Evolutionary conservation across 2,797 vertebrate species (phyloP).

Genomic region (Cryptoblepharus egeriae): DNA sequence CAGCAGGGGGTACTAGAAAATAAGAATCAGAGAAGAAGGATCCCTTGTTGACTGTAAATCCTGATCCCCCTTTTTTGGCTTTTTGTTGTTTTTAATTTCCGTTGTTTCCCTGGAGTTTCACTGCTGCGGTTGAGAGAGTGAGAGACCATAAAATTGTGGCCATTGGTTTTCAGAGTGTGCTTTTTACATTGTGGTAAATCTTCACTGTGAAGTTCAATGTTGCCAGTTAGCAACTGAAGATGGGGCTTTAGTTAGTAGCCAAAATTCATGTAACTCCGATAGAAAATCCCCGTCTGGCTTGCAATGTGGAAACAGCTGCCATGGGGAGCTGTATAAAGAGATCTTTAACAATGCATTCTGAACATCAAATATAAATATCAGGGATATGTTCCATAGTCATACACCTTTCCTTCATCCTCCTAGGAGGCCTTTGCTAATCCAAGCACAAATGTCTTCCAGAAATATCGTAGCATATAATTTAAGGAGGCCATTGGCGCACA

Average conservation of each 20-base stretch:
- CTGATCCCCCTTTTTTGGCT: neutral
- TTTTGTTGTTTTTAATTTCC: neutral
- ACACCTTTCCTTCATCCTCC: neutral
- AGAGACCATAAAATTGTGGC: neutral
- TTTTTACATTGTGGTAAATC: neutral
- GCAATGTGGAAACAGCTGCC: neutral
- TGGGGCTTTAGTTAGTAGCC: neutral
- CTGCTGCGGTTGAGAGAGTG: neutral
- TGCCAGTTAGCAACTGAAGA: no score
- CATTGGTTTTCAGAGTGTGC: neutral
- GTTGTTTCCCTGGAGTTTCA: neutral
- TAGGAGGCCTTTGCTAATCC: neutral
- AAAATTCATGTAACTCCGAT: neutral
- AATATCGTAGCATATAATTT: neutral
- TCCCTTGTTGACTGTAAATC: neutral
- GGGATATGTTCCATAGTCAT: neutral
- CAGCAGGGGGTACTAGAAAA: constrained; percentile 6
- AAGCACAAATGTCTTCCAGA: neutral
- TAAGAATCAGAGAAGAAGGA: neutral
- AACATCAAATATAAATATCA: neutral
- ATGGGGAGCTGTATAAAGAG: neutral
- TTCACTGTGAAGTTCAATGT: neutral
- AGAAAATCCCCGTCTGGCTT: neutral
- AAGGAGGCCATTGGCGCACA: neutral
- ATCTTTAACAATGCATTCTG: neutral